Base-by-base conservation (phyloP, 2,113 vertebrate species). In the Syngnathus scovelli region DNA sequence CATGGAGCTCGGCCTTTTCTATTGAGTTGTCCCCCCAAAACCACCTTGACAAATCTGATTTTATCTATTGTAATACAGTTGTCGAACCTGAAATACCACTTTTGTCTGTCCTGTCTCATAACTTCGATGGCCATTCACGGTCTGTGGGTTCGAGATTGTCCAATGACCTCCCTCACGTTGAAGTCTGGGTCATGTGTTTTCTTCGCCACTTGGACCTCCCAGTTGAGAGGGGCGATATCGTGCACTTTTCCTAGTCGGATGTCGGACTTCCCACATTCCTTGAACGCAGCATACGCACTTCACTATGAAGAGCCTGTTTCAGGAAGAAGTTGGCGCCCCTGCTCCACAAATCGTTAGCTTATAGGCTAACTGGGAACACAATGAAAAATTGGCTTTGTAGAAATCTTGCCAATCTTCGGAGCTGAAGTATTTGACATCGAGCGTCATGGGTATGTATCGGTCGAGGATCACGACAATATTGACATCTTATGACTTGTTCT, bases 291-390 rank as follows among this genome's bases (percentile, higher is more conserved):
- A 33, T 33, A 33, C 27, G 27, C 27, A 33, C 27, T 33, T 33
- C 27, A 33, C 27, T 36, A 65, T 67, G 80, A 76, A 60, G 67
- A 69, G 56, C 60, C 77, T 72, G 85, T 82, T 89, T 85, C 88
- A 89, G 88, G 88, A 89, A 89, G 85, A 88, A 89, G 88, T 89
- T 89, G 86, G 88, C 82, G 84, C 88, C 79, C 64, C 21, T 36
- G 21, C 67, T 67, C 54, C 18, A 27, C 16, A 46, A 9, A 52
- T 46, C 1, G 67, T 65, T 81, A 80, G 85, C 82, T 76, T 70
- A 52, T 18, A 66, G 54, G 77, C 77, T 85, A 83, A 68, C 70
- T 3, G 46, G 67, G 69, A 80, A 51, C 56, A 82, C 82, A 78
- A 66, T 52, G n/a, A 67, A 55, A 23, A 64, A 52, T 51, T 7